Evolutionary conservation across 1,140 invertebrate genomes (phyloP), one percentile per base, ranked within the genome.

Genomic region (Monochamus saltuarius): DNA sequence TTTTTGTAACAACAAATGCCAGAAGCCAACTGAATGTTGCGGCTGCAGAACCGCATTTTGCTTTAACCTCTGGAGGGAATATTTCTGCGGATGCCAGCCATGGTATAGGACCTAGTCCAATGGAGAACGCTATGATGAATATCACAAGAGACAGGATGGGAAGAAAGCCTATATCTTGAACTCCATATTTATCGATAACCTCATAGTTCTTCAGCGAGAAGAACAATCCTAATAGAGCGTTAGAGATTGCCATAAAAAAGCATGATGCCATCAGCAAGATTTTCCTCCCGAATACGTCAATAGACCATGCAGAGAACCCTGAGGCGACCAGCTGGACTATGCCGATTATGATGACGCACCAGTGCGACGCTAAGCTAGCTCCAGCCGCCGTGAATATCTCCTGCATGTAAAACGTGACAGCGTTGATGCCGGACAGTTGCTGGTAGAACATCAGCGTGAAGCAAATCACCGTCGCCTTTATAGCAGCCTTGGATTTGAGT

Each of bases 1-100:
- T 83, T 69, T 89, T 89, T 14, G 94, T 94, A 1, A 95, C 87
- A 9, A 91, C 62, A 74, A 96, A 96, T 43, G 89, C 91, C 53
- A 86, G 83, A 2, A 88, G 68, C 84, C 93, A 89, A 69, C 93
- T 95, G 64, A 89, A 87, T 9, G 85, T 81, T 40, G 88, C 87
- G 2, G 89, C 87, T 65, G 91, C 84, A 0, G 89, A 83, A 65
- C 83, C 80, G 39, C 89, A 89, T 42, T 89, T 83, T 60, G 88
- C 89, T 59, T 91, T 90, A 11, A 93, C 82, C 52, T 88, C 84
- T 65, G 89, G 77, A 50, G 90, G 81, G 77, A 90, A 89, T 64
- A 91, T 71, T 76, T 92, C 89, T 1, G 86, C 84, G 55, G 89
- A 83, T 62, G 92, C 82, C 66, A 92, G 79, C 83, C 91, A 93